Conservation (phyloP, 2,797 vertebrate species). For the Menidia menidia region DNA sequence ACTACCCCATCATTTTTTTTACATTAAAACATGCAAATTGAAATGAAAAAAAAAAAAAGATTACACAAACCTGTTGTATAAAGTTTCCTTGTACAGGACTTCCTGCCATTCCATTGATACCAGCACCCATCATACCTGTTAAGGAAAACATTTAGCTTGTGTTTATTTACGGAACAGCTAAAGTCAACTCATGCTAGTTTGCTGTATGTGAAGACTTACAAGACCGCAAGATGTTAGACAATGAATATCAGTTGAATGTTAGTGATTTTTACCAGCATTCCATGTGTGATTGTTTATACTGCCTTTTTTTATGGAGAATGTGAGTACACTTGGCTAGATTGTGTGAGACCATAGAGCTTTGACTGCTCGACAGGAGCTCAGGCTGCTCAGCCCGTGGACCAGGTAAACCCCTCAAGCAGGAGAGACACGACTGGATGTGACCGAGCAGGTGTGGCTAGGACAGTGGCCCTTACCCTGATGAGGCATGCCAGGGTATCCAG, state of each 20-base stretch:
- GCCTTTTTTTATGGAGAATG: constrained; percentile 25
- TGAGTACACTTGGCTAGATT: constrained; percentile 27
- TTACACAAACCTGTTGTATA: constrained; percentile 89
- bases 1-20: background rate
- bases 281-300: constrained; percentile 36
- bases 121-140: constrained; percentile 83
- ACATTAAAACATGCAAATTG: too few relatives aligned
- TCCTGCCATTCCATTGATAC: constrained; percentile 92
- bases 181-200: constrained; percentile 2
- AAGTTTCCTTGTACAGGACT: constrained; percentile 89
- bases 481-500: constrained; percentile 95
- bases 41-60: background rate
- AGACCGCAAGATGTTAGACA: constrained; percentile 40
- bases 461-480: constrained; percentile 93
- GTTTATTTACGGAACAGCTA: background rate
- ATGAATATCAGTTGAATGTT: constrained; percentile 50
- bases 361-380: constrained; percentile 40
- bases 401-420: constrained; percentile 82
- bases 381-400: constrained; percentile 64
- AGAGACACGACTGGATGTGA: constrained; percentile 83
- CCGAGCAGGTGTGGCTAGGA: constrained; percentile 78
- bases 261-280: constrained; percentile 52
- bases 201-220: constrained; percentile 22
- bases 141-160: constrained; percentile 30
- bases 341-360: constrained; percentile 29